Conservation (phyloP, 92 coral and sea anemone genomes). For the Diadumene lineata region DNA sequence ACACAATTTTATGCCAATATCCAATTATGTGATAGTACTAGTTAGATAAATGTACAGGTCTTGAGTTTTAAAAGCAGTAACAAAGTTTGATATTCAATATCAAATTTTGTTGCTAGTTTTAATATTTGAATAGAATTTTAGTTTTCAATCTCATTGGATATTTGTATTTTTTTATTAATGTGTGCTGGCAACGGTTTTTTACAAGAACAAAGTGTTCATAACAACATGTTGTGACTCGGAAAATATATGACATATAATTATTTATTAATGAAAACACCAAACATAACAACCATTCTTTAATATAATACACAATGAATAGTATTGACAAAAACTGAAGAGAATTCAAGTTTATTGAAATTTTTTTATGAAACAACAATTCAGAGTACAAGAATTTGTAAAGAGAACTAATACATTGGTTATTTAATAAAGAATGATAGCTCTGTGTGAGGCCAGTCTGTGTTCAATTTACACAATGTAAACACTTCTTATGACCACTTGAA, state of each 20-base stretch:
- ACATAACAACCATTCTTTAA: neutral
- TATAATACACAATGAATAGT: neutral
- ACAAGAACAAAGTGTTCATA: too few relatives aligned
- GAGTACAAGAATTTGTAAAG: neutral
- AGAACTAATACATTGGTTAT: neutral
- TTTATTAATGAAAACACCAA: conserved; percentile 1
- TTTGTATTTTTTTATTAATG: too few relatives aligned
- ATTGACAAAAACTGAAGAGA: neutral
- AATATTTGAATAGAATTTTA: too few relatives aligned
- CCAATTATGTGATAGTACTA: too few relatives aligned
- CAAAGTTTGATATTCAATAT: too few relatives aligned
- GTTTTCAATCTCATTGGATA: too few relatives aligned
- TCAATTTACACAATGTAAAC: conserved; percentile 32
- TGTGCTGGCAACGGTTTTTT: too few relatives aligned
- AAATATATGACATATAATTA: neutral
- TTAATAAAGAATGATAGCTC: neutral
- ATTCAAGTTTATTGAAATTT: neutral
- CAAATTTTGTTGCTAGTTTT: too few relatives aligned
- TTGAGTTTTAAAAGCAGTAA: too few relatives aligned
- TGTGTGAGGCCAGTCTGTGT: conserved; percentile 5
- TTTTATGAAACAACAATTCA: conserved; percentile 8
- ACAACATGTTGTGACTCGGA: neutral
- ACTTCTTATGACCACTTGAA: neutral
- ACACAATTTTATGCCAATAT: too few relatives aligned
- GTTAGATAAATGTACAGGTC: too few relatives aligned